Evolutionary conservation across 2,888 invertebrate species (phyloP).

Genomic region (Lepidonotus clava): DNA sequence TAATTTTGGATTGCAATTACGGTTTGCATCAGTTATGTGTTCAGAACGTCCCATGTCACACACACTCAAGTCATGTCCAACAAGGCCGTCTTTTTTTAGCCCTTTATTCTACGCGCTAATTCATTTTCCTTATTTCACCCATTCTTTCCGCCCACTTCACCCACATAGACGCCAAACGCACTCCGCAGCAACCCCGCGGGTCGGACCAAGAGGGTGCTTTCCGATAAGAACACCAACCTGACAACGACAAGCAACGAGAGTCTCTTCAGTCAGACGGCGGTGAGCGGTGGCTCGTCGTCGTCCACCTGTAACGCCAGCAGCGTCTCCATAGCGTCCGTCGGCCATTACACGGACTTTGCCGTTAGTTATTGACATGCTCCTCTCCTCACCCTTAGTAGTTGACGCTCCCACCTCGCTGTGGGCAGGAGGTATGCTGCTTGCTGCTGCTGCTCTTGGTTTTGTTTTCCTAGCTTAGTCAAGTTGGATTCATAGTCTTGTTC

Average conservation of each 20-base stretch:
- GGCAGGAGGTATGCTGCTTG: neutral
- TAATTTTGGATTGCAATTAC: too few relatives aligned
- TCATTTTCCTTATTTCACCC: neutral
- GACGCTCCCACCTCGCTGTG: too few relatives aligned
- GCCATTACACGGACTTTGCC: slow-evolving; percentile 63
- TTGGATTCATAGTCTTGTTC: too few relatives aligned
- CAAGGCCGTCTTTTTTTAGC: neutral
- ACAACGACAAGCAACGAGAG: slow-evolving; percentile 32
- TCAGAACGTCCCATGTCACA: too few relatives aligned
- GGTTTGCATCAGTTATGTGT: too few relatives aligned
- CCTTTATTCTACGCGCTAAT: neutral
- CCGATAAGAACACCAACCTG: slow-evolving; percentile 8
- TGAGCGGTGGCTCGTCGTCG: neutral
- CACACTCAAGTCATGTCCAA: neutral
- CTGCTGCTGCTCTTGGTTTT: neutral
- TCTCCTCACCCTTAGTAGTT: neutral
- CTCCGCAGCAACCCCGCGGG: neutral
- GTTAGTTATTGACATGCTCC: slow-evolving; percentile 58
- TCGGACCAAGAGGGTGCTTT: slow-evolving; percentile 40
- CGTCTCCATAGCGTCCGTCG: slow-evolving; percentile 60
- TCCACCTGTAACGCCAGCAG: slow-evolving; percentile 44
- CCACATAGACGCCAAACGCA: neutral
- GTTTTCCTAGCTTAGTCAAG: too few relatives aligned
- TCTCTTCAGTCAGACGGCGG: slow-evolving; percentile 55
- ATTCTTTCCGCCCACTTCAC: neutral